A percentile compares a stretch with the other conserved stretches of the same genome.
Evolutionary conservation across 2,113 vertebrate species (phyloP).

Genomic region (Hyaena hyaena): DNA sequence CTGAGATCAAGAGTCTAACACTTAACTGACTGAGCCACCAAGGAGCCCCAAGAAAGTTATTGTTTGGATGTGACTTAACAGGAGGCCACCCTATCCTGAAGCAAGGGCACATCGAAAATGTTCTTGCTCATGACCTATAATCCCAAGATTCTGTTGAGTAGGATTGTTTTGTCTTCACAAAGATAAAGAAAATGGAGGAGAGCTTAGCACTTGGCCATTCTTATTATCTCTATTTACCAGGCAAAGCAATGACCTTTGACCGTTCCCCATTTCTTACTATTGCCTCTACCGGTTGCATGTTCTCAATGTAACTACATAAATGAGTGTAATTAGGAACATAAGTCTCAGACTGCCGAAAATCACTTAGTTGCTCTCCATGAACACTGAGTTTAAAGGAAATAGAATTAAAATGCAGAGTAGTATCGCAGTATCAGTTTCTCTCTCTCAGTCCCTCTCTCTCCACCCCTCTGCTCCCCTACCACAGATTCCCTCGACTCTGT

Average conservation of each 20-base stretch:
- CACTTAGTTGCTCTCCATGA: neutral
- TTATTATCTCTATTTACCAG: neutral
- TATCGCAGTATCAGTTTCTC: neutral
- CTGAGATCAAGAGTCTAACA: no score
- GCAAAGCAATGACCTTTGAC: neutral
- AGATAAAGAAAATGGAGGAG: neutral
- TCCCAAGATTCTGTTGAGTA: neutral
- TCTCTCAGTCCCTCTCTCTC: no score
- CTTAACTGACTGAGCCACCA: no score
- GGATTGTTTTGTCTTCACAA: neutral
- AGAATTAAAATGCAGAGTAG: neutral
- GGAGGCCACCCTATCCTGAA: neutral
- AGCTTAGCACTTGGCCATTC: neutral
- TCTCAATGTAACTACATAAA: slow-evolving; percentile 32
- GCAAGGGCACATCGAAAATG: neutral
- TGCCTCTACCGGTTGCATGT: neutral
- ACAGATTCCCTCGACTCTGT: slow-evolving; percentile 6
- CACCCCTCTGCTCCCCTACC: neutral
- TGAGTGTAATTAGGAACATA: slow-evolving; percentile 66
- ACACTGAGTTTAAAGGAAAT: slow-evolving; percentile 15
- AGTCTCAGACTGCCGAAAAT: slow-evolving; percentile 48
- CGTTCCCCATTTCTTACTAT: neutral
- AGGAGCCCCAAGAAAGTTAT: neutral
- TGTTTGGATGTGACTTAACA: neutral
- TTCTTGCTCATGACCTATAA: neutral